Evolutionary conservation across 2,888 invertebrate genomes (phyloP), one percentile per base, ranked within the genome.

Genomic region (Rotaria macrura): DNA sequence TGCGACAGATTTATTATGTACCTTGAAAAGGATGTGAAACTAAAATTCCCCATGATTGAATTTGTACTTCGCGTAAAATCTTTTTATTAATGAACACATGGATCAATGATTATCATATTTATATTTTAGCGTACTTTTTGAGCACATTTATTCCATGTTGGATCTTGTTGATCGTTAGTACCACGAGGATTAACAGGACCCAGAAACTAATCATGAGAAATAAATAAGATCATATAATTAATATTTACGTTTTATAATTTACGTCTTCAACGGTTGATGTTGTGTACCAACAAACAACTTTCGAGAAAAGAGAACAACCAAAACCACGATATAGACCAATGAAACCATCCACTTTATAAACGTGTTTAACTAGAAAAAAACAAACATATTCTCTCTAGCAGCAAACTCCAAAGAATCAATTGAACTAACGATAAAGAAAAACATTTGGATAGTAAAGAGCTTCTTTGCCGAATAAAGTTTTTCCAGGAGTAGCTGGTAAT

Each of bases 1-100:
- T 2, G 12, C n/a, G 12, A n/a, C 3, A 25, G 29, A 29, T 29
- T 57, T 57, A 5, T n/a, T n/a, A 14, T 25, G n/a, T 84, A 84
- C 84, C 84, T 25, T 86, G 84, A 91, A 97, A 94, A 85, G 97
- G 97, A 89, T 97, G 96, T 85, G 95, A 94, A 43, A 94, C 93
- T 87, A 96, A 92, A 87, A 96, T 94, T 49, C 95, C 95, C 83
- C 94, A 94, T 84, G 90, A 89, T 87, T 91, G 90, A 12, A 90
- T 93, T 83, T 94, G 92, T 88, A 95, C 92, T 89, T 95, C 95
- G 29, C 84, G 84, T 34, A 79, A 84, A 23, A 87, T 89, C 86
- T 85, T 72, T 40, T 49, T 1, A 40, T 47, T 47, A 40, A 74
- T 20, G 43, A 25, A 74, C 25, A 10, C 23, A 40, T 43, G 1